These are phyloP conservation scores for Eciton burchellii DNA, from an alignment of 1,140 invertebrate species.

Conservation along the genomic window DNA sequence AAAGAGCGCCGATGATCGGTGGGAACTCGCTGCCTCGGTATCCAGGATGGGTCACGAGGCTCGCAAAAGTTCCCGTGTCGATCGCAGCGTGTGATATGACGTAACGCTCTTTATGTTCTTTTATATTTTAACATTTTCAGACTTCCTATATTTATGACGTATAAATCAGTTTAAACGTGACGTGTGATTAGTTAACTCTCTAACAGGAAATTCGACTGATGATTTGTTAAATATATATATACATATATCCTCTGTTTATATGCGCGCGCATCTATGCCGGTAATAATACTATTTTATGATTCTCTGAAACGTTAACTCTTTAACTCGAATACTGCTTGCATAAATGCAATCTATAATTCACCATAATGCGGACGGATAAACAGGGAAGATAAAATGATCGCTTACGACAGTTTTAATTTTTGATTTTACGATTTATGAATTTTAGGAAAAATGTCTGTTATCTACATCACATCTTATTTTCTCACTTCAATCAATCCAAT, in stretches of 20 bases:
- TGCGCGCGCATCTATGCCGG: too few relatives aligned
- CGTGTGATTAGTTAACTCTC: not conserved
- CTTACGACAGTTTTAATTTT: too few relatives aligned
- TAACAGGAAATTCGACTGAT: not conserved
- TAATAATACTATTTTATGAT: slow-evolving; percentile 1
- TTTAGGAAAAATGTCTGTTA: too few relatives aligned
- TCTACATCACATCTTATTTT: not conserved
- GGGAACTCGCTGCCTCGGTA: slow-evolving; percentile 27
- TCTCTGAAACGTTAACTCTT: too few relatives aligned
- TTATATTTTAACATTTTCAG: not conserved
- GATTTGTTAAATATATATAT: slow-evolving; percentile 13
- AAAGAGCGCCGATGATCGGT: slow-evolving; percentile 25
- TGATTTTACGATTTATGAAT: too few relatives aligned
- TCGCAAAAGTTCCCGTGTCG: not conserved
- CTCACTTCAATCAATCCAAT: not conserved
- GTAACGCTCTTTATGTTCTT: not conserved
- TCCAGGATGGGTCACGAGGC: not conserved
- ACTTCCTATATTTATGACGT: not conserved
- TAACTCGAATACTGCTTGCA: too few relatives aligned
- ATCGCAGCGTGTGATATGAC: not conserved
- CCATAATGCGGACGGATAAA: not conserved
- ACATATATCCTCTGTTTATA: too few relatives aligned
- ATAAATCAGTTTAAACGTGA: not conserved
- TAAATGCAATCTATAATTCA: not conserved
- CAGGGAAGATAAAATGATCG: not conserved